Evolutionary conservation across 2,888 invertebrate genomes (phyloP), one percentile per base, ranked within the genome.

Genomic region (Spicauda simplicius): DNA sequence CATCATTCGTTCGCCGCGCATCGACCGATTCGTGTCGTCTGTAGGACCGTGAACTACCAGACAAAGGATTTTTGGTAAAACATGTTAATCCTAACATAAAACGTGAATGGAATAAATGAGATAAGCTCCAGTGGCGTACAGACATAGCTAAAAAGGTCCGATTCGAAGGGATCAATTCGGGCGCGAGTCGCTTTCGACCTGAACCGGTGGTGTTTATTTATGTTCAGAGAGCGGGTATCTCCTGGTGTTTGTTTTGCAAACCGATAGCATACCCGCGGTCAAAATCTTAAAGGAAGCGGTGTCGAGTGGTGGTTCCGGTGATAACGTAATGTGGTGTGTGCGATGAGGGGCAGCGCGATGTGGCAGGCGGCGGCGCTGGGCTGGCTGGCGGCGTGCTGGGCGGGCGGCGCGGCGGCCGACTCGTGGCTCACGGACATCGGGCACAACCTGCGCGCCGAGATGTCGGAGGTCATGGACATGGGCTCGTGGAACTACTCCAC

Each of bases 401-500:
- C 76, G 71, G 67, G 56, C 75, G 67, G 56, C 75, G 78, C 72
- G 53, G 72, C 71, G 76, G 78, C 69, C 76, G 82, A 88, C 64
- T 77, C 80, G 52, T 93, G 94, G 79, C 85, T 94, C 71, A 90
- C 88, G 74, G 92, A 91, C 79, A 94, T 95, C 77, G 94, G 94
- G 78, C 91, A 89, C 74, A 93, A 94, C 77, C 84, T 95, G 78
- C 94, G 94, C 79, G 90, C 90, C 70, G 95, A 95, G 73, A 87
- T 95, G 76, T 86, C 90, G 64, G 93, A 92, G 72, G 94, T 94
- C 69, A 91, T 95, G 86, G 93, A 94, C 73, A 88, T 94, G 77
- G 93, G 94, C 69, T 90, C 93, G 50, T 94, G 95, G 73, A 93
- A 93, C 76, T 96, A 95, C 84, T 94, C 95, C 64, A 87, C 91